Percentiles rank a stretch among this genome's conserved stretches.
These are phyloP conservation scores for Hydropotes inermis DNA, from an alignment of 2,113 vertebrate genomes.

Conservation along the genomic window DNA sequence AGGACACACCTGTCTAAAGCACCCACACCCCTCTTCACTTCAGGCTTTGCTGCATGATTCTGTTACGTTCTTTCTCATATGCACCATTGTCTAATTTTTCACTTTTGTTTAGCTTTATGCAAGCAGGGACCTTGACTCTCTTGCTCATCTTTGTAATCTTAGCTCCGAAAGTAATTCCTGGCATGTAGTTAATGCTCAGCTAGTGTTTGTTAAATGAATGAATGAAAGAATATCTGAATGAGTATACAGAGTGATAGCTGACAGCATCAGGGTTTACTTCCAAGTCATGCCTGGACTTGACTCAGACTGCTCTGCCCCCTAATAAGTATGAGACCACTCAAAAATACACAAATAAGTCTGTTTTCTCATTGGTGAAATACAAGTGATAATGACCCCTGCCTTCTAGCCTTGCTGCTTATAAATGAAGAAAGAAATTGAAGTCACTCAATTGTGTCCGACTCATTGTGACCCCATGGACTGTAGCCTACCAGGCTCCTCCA, in stretches of 20 bases:
- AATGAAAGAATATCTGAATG: not conserved
- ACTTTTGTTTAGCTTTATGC: not conserved
- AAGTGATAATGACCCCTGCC: not conserved
- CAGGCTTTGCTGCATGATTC: not conserved
- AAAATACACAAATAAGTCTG: not conserved
- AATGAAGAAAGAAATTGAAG: not conserved
- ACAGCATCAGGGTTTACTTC: not conserved
- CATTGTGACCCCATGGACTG: not conserved
- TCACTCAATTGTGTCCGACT: fast-evolving
- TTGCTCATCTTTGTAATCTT: not conserved
- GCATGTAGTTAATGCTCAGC: not conserved
- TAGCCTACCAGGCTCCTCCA: not conserved
- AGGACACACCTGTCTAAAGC: not conserved
- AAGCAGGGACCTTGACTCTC: not conserved
- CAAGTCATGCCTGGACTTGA: not conserved
- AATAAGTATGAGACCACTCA: not conserved
- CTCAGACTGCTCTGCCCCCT: not conserved
- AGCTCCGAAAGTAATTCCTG: not conserved
- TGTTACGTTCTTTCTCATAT: not conserved
- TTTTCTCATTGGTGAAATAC: not conserved
- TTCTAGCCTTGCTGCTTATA: not conserved
- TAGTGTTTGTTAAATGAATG: not conserved
- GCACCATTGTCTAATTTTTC: not conserved
- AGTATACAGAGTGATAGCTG: not conserved
- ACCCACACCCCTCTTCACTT: fast-evolving